These are phyloP conservation scores for Ceratina japonica DNA, from an alignment of 1,140 invertebrate species.

Conservation along the genomic window DNA sequence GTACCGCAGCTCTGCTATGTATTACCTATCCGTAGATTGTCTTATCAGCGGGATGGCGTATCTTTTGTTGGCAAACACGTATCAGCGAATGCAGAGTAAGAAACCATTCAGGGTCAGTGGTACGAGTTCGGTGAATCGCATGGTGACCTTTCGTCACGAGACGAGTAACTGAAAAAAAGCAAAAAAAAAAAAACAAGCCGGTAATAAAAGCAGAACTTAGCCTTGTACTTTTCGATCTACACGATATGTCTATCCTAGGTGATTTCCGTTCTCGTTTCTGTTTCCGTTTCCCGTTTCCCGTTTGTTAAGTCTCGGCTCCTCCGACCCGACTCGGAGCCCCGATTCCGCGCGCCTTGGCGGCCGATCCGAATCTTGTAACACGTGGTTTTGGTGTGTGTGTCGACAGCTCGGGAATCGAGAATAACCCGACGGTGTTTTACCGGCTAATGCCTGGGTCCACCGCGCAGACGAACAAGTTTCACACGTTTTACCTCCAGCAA, in stretches of 20 bases:
- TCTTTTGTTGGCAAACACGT: neutral
- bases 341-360: neutral
- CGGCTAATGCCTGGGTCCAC: slow-evolving; percentile 96
- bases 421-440: slow-evolving; percentile 97
- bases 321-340: slow-evolving; percentile 14
- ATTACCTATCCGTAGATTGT: slow-evolving; percentile 1
- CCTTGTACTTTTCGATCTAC: slow-evolving; percentile 43
- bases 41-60: neutral
- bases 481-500: slow-evolving; percentile 97
- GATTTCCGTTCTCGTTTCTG: slow-evolving; percentile 77
- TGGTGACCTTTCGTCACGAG: slow-evolving; percentile 69
- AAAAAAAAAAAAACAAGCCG: slow-evolving; percentile 22
- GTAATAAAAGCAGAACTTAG: slow-evolving; percentile 27
- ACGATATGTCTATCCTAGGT: slow-evolving; percentile 54
- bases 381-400: slow-evolving; percentile 70
- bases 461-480: slow-evolving; percentile 96
- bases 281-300: slow-evolving; percentile 68
- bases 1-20: slow-evolving; percentile 9
- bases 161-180: slow-evolving; percentile 24
- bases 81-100: neutral
- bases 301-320: slow-evolving; percentile 59
- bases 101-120: slow-evolving; percentile 4
- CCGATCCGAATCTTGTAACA: slow-evolving; percentile 45
- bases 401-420: slow-evolving; percentile 95
- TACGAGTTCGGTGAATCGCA: slow-evolving; percentile 60